phyloP scores from a whole-genome alignment of 2,113 vertebrate genomes.

The Hyla sarda region DNA sequence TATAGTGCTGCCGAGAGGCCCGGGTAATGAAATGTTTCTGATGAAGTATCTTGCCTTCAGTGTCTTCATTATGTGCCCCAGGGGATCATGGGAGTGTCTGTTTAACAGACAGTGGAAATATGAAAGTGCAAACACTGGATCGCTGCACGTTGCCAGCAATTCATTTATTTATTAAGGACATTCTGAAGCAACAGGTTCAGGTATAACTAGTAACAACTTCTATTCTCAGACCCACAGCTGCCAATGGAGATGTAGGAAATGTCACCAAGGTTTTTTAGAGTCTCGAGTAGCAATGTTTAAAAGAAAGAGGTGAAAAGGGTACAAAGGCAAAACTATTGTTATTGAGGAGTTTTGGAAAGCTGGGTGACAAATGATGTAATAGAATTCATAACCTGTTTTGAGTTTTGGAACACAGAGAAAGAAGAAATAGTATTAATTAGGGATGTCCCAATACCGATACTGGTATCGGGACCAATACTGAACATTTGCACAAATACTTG shows the following conservation, averaged over 20 bases:
- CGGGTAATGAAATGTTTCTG: slow-evolving; percentile 55
- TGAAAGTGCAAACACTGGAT: slow-evolving; percentile 2
- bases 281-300: too few species aligned
- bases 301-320: too few species aligned
- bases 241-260: not conserved
- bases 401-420: too few species aligned
- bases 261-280: too few species aligned
- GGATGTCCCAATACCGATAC: too few species aligned
- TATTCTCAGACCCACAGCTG: not conserved
- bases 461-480: too few species aligned
- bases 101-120: slow-evolving; percentile 22
- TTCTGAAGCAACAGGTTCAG: not conserved
- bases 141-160: not conserved
- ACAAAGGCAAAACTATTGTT: too few species aligned
- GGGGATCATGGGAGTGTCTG: slow-evolving; percentile 26
- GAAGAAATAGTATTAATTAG: too few species aligned
- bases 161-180: not conserved
- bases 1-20: slow-evolving; percentile 35
- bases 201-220: not conserved
- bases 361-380: too few species aligned
- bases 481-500: too few species aligned
- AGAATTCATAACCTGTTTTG: too few species aligned
- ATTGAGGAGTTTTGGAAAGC: too few species aligned
- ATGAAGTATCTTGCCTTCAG: slow-evolving; percentile 49
- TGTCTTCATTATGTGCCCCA: slow-evolving; percentile 44